Evolutionary conservation across 2,888 invertebrate species (phyloP).

Genomic region (Acronicta aceris): DNA sequence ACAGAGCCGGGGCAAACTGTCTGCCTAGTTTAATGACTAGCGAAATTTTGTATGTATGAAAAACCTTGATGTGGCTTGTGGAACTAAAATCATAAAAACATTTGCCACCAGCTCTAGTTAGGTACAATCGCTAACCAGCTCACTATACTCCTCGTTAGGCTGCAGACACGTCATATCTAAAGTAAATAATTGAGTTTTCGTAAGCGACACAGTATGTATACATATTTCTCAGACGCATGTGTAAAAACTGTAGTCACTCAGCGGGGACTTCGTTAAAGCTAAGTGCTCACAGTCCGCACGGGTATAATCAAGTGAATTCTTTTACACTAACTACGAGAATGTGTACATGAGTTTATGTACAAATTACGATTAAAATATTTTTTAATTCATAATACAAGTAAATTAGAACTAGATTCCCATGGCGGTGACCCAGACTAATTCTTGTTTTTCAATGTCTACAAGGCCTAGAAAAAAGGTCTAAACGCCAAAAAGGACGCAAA

Average conservation of each 20-base stretch:
- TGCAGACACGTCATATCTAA: background rate
- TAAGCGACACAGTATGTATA: background rate
- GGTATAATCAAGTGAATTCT: slow-evolving; percentile 20
- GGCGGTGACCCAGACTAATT: no score
- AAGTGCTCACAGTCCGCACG: slow-evolving; percentile 55
- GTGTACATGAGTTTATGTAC: slow-evolving; percentile 6
- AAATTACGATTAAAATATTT: slow-evolving; percentile 3
- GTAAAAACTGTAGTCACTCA: slow-evolving; percentile 53
- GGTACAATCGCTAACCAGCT: no score
- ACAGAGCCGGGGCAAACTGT: slow-evolving; percentile 6
- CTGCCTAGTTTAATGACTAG: slow-evolving; percentile 24
- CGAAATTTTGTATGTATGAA: no score
- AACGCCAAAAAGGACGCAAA: no score
- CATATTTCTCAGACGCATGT: slow-evolving; percentile 27
- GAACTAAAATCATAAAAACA: no score
- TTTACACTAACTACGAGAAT: slow-evolving; percentile 19
- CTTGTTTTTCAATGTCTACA: no score
- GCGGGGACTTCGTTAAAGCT: slow-evolving; percentile 50
- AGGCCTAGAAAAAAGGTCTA: no score
- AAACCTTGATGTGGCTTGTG: no score
- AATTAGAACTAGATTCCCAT: no score
- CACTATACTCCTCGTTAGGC: no score
- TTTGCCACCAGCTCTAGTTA: no score
- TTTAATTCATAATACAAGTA: background rate
- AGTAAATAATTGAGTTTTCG: slow-evolving; percentile 12